Base-by-base conservation (phyloP, 2,113 vertebrate species). In the Leucopsar rothschildi region DNA sequence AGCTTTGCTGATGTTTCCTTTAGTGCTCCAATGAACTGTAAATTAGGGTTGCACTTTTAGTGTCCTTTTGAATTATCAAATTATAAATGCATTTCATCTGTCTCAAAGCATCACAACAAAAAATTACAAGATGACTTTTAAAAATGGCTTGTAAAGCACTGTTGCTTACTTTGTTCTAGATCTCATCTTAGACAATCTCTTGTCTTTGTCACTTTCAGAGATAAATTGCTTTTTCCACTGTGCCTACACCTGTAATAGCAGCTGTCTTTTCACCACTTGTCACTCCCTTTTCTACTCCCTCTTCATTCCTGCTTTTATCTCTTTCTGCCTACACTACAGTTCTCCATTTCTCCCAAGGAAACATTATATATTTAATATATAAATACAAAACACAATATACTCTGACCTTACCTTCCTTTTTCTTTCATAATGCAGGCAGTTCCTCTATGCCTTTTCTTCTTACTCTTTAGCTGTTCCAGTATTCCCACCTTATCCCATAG, bases 41-140 rank as follows among this genome's bases (percentile, higher is more conserved):
- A 75, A 92, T 81, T 63, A 65, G 20, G 21, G 61, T 70, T 3
- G 4, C 8, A 61, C 52, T 92, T 88, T 73, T 42, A 59, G 31
- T 75, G 40, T 78, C 80, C n/a, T 95, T 92, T 81, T 66, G 65
- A 71, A 86, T 96, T 64, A 83, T 44, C 27, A 42, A 42, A 88
- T 96, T 96, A 88, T 60, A 93, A 92, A 94, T 53, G 44, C 10
- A 78, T 83, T 86, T 95, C 55, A 57, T 85, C 68, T 88, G 25
- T 81, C 76, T 81, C 72, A 53, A 65, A 64, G 56, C 66, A 95
- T 84, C 49, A 75, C 72, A 63, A 18, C 21, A 83, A 88, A 94
- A 93, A 94, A 86, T 88, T 92, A 90, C 79, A 86, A 66, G 69
- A 80, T 63, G 56, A 83, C 52, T 56, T 88, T 96, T 93, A 83